Conservation (phyloP, 1,140 invertebrate genomes). For the Drosophila funebris region DNA sequence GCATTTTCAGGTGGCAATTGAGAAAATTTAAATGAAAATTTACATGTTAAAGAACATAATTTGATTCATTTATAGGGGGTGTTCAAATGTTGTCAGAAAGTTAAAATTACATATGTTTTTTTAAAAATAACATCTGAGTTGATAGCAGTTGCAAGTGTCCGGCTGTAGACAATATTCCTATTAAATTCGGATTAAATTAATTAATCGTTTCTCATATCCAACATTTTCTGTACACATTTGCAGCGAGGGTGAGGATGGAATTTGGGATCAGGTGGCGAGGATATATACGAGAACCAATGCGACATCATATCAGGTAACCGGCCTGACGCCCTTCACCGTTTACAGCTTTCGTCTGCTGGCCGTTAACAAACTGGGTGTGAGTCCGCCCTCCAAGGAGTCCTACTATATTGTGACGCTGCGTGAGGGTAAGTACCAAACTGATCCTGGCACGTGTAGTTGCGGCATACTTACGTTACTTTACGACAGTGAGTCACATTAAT, state of each 20-base stretch:
- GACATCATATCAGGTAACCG: constrained; percentile 87
- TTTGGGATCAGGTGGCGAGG: constrained; percentile 87
- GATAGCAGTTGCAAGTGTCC: too few species aligned
- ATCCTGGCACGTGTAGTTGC: constrained; percentile 17
- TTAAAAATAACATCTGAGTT: too few species aligned
- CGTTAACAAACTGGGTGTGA: constrained; percentile 89
- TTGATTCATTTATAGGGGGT: background rate
- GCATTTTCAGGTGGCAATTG: constrained; percentile 36
- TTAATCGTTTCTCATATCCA: background rate
- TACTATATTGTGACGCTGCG: constrained; percentile 91
- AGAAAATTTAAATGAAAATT: background rate
- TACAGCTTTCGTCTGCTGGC: constrained; percentile 90
- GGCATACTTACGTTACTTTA: constrained; percentile 46
- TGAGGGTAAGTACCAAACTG: constrained; percentile 86
- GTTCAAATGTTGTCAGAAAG: too few species aligned
- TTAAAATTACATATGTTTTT: too few species aligned
- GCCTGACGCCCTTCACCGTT: constrained; percentile 89
- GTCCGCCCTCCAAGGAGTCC: constrained; percentile 88
- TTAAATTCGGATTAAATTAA: too few species aligned
- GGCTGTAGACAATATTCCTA: too few species aligned
- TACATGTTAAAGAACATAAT: background rate
- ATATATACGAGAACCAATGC: constrained; percentile 88
- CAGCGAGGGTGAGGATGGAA: constrained; percentile 88
- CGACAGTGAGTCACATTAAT: constrained; percentile 55
- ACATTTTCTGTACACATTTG: constrained; percentile 52